Evolutionary conservation across 2,797 vertebrate genomes (phyloP).

Genomic region (Falco novaeseelandiae): DNA sequence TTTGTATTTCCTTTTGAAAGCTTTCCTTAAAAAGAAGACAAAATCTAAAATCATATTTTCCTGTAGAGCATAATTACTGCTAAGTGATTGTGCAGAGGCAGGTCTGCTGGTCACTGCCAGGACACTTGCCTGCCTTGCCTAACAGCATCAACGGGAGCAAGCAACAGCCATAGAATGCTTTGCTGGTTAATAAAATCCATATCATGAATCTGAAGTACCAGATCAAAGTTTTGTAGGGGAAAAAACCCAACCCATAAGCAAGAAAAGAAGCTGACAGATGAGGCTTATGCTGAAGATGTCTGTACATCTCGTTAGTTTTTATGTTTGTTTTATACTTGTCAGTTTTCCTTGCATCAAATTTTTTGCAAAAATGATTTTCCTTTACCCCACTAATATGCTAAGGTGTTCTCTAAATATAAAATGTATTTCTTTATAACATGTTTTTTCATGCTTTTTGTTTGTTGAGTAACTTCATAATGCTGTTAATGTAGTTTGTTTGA

Average conservation of each 20-base stretch:
- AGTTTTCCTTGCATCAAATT: not conserved
- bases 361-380: not conserved
- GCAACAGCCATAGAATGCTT: not conserved
- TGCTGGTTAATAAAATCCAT: not conserved
- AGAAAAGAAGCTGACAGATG: not conserved
- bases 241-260: not conserved
- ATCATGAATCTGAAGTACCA: not conserved
- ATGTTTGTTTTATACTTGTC: not conserved
- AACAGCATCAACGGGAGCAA: accelerated
- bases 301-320: not conserved
- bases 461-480: not conserved
- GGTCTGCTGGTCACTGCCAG: not conserved
- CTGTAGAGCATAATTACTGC: not conserved
- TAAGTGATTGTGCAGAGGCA: not conserved
- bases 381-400: not conserved
- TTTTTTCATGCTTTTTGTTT: slow-evolving; percentile 34
- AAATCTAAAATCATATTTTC: not conserved
- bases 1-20: not conserved
- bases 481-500: slow-evolving; percentile 42
- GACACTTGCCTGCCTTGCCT: not conserved
- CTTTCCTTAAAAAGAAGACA: not conserved
- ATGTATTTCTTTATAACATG: not conserved
- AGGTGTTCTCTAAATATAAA: not conserved
- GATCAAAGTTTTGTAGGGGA: not conserved
- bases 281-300: not conserved